Evolutionary conservation across 1,140 invertebrate species (phyloP).

Genomic region (Bathynomus jamesi): DNA sequence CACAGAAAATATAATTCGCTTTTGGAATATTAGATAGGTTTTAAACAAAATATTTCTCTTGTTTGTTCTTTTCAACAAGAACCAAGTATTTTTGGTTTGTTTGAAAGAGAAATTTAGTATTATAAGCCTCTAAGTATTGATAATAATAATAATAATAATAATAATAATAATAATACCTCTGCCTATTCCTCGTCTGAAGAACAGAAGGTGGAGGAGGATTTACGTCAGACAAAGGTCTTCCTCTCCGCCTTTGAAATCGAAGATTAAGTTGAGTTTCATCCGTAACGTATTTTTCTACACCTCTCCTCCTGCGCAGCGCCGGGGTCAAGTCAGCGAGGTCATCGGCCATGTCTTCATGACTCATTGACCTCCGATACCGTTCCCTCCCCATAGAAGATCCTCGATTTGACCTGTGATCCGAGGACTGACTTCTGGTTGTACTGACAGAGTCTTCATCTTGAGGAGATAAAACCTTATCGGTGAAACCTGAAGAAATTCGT

Average conservation of each 20-base stretch:
- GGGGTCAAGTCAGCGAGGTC: conserved; percentile 49
- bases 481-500: conserved; percentile 20
- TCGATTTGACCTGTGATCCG: conserved; percentile 5
- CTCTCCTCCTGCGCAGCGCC: conserved; percentile 56
- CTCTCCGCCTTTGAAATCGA: conserved; percentile 58
- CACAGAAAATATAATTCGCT: too few relatives aligned
- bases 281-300: conserved; percentile 63
- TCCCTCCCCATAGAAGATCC: background rate
- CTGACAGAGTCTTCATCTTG: conserved; percentile 30
- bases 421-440: conserved; percentile 22
- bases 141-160: too few relatives aligned
- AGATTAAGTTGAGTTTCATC: conserved; percentile 64
- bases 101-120: too few relatives aligned
- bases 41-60: too few relatives aligned
- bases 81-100: too few relatives aligned
- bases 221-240: conserved; percentile 38
- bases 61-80: too few relatives aligned
- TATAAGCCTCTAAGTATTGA: too few relatives aligned
- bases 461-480: conserved; percentile 26
- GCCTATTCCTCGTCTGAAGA: conserved; percentile 28
- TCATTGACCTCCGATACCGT: conserved; percentile 19
- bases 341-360: conserved; percentile 33
- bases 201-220: conserved; percentile 31
- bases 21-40: too few relatives aligned
- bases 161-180: conserved; percentile 9